Evolutionary conservation across 2,797 vertebrate species (phyloP).

Genomic region (Strix occidentalis): DNA sequence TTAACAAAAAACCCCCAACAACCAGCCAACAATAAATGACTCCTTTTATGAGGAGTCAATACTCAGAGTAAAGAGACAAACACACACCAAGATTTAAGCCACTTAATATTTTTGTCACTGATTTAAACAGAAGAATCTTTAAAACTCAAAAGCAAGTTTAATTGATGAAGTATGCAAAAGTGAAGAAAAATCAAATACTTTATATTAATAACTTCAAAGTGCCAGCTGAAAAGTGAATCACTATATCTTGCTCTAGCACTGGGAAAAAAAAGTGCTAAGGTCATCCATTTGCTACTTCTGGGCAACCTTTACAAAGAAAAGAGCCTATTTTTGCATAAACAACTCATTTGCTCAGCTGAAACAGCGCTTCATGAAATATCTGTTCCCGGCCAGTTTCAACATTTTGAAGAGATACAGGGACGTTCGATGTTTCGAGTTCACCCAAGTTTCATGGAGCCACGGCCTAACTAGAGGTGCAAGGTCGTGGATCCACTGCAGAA

Average conservation of each 20-base stretch:
- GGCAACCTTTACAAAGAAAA: not conserved
- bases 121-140: conserved; percentile 41
- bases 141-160: conserved; percentile 8
- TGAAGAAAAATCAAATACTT: not conserved
- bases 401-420: not conserved
- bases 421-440: not conserved
- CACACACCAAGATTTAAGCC: not conserved
- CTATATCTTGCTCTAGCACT: not conserved
- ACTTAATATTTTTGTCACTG: not conserved
- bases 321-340: not conserved
- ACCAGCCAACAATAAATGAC: not conserved
- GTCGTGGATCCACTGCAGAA: not conserved
- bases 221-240: not conserved
- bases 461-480: not conserved
- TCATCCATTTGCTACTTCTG: not conserved
- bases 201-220: conserved; percentile 1
- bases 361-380: not conserved
- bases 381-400: not conserved
- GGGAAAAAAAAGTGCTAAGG: not conserved
- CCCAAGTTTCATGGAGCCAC: not conserved
- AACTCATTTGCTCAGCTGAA: not conserved
- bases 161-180: conserved; percentile 17
- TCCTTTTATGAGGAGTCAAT: conserved; percentile 8
- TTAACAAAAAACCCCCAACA: not conserved
- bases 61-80: not conserved